phyloP scores from a whole-genome alignment of 2,888 invertebrate species.

The Ceraclea dissimilis region DNA sequence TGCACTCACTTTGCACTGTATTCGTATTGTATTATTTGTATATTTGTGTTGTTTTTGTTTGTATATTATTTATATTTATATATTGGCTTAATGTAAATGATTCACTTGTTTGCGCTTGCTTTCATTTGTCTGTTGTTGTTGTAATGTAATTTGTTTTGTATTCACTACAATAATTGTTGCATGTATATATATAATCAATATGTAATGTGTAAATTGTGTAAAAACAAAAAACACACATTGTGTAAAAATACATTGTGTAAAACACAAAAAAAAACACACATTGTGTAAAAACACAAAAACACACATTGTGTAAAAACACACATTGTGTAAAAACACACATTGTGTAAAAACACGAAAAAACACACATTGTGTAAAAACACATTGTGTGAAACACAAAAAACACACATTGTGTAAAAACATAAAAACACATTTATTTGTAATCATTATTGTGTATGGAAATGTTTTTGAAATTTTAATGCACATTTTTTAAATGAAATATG shows the following conservation, averaged over 20 bases:
- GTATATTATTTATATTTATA: neutral
- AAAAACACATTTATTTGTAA: constrained; percentile 1
- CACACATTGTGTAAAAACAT: no score
- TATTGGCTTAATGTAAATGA: no score
- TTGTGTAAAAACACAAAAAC: no score
- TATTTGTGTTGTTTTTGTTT: neutral
- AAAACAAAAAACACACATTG: no score
- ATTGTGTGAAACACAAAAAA: no score
- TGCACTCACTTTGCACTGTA: constrained; percentile 4
- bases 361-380: no score
- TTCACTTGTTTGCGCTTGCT: neutral
- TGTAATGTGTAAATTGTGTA: constrained; percentile 1
- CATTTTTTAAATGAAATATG: constrained; percentile 1
- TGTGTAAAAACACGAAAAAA: no score
- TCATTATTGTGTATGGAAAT: neutral
- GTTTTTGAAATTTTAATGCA: constrained; percentile 3
- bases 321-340: no score
- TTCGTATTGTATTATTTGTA: constrained; percentile 3
- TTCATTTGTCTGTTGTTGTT: neutral
- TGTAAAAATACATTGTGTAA: no score
- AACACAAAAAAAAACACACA: no score
- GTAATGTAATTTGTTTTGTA: neutral
- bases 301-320: no score
- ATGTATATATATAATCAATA: neutral
- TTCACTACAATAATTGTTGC: neutral